A percentile compares a stretch with the other conserved stretches of the same genome.
These are phyloP conservation scores for Sepioteuthis lessoniana DNA, from an alignment of 2,888 invertebrate genomes.

Conservation along the genomic window DNA sequence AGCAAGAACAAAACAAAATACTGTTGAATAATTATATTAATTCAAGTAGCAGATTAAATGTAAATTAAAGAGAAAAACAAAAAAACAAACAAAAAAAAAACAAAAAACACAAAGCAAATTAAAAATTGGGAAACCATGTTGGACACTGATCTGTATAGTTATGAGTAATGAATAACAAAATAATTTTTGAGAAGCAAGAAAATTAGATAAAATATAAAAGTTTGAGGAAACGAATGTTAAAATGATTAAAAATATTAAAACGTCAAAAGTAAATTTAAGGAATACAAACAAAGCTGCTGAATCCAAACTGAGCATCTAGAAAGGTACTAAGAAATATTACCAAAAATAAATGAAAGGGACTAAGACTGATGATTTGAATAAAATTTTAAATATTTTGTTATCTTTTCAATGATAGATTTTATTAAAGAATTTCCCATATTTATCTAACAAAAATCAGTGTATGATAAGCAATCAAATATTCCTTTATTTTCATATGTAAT, in stretches of 20 bases:
- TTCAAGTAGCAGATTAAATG: background rate
- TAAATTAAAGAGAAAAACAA: background rate
- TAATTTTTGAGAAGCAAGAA: background rate
- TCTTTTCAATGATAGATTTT: no score
- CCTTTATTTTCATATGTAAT: no score
- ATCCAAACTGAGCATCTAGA: background rate
- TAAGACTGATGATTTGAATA: no score
- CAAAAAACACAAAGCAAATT: slow-evolving; percentile 1
- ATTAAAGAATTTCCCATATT: no score
- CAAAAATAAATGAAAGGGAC: background rate
- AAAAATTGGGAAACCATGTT: background rate
- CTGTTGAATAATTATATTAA: slow-evolving; percentile 2
- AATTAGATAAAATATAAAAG: background rate
- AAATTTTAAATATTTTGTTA: no score
- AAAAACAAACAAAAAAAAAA: background rate
- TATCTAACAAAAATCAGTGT: no score
- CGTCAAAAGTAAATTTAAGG: background rate
- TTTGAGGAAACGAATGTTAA: background rate
- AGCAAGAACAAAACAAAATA: background rate
- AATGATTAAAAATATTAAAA: slow-evolving; percentile 6
- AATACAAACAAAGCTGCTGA: background rate
- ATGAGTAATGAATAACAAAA: background rate
- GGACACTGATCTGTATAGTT: background rate
- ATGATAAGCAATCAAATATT: no score
- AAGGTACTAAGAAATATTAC: background rate